Evolutionary conservation across 2,888 invertebrate species (phyloP), one percentile per base, ranked within the genome.

Genomic region (Caprella mutica): DNA sequence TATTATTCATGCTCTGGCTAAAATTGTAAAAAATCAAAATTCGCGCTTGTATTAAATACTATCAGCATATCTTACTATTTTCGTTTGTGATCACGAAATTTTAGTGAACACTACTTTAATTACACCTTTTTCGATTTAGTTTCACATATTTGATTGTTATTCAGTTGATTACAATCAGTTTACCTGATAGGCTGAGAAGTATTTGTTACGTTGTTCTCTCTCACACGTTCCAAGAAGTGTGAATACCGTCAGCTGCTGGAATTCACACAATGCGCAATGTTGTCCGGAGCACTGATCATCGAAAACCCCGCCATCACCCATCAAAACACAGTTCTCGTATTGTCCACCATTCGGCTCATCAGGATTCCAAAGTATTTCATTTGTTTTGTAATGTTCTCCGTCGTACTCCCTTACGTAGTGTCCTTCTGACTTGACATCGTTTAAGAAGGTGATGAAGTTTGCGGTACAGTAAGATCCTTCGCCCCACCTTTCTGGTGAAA

Each of bases 201-300:
- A 55, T 5, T 46, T 24, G 39, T 59, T 59, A 6, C 59, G 53
- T 2, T 52, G 54, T 23, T 63, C 59, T 6, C n/a, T 38, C 40
- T 63, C 62, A 52, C 62, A 63, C 1, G 59, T 59, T 5, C 62
- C 62, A 23, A 54, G 42, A 9, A 63, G 26, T 5, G 52, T 51
- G 30, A 50, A 57, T 17, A 56, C 58, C 2, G 38, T 54, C 19
- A 40, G 54, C 5, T 56, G 56, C 4, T 29, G n/a, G 29, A 63
- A 63, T 12, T 26, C 24, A 19, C 62, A 63, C 5, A 57, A 38
- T 17, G 53, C 40, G 35, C 62, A 63, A 17, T 46, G 42, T 5
- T 39, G 2, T 6, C 48, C 21, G 21, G 44, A 38, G 42, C 62
- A 63, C 24, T 59, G 54, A 5, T 51, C 29, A 24, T 63, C 62